phyloP scores from a whole-genome alignment of 1,140 invertebrate genomes.

The Teleogryllus occipitalis region DNA sequence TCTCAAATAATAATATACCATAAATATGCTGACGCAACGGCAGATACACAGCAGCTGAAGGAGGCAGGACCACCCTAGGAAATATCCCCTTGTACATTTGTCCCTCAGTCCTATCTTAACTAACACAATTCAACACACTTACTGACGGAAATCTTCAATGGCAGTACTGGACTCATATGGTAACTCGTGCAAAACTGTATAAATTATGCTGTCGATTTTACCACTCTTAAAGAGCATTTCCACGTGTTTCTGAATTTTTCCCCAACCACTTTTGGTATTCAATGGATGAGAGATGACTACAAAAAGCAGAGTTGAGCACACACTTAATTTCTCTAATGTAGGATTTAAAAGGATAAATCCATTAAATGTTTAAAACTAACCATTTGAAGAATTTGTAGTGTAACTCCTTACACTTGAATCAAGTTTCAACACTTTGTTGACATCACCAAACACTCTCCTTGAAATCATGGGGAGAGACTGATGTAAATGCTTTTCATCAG shows the following conservation, averaged over 20 bases:
- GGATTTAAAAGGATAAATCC: too few species aligned
- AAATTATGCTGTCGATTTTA: background rate
- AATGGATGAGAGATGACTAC: background rate
- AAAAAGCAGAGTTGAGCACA: too few species aligned
- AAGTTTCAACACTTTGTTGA: conserved; percentile 22
- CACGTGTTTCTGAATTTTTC: background rate
- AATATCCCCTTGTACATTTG: too few species aligned
- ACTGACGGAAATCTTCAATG: conserved; percentile 29
- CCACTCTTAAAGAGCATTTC: background rate
- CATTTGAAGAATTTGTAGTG: background rate
- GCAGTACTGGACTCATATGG: conserved; percentile 29
- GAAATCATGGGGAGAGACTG: conserved; percentile 26
- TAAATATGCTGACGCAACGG: conserved; percentile 28
- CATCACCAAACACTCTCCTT: conserved; percentile 26
- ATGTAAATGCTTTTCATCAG: conserved; percentile 23
- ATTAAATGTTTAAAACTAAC: background rate
- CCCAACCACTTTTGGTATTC: background rate
- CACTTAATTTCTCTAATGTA: too few species aligned
- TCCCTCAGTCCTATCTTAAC: too few species aligned
- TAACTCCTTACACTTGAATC: conserved; percentile 30
- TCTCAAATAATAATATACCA: conserved; percentile 28
- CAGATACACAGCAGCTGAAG: conserved; percentile 26
- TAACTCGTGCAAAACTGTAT: conserved; percentile 12
- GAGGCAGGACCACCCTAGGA: conserved; percentile 20
- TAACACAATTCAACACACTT: too few species aligned